phyloP scores from a whole-genome alignment of 2,888 invertebrate genomes.

The Acanthococcus lagerstroemiae region DNA sequence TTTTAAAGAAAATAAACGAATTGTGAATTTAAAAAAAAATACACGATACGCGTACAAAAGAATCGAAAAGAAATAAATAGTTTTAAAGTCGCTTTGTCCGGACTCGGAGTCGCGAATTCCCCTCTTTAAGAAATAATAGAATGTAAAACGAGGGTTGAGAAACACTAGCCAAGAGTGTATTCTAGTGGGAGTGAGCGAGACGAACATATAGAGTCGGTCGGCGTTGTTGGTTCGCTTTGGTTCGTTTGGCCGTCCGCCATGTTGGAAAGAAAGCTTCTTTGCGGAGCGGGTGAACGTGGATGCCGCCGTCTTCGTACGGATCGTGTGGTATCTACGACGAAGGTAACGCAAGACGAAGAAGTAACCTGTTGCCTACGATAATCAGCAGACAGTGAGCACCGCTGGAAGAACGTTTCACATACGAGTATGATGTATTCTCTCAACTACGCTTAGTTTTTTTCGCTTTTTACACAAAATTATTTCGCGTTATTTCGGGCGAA shows the following conservation, averaged over 20 bases:
- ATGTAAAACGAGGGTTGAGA: constrained; percentile 24
- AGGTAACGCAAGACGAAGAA: constrained; percentile 29
- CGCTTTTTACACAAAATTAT: background rate
- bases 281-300: constrained; percentile 28
- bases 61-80: background rate
- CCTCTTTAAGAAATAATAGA: background rate
- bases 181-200: constrained; percentile 26
- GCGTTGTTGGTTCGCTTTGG: constrained; percentile 28
- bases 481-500: background rate
- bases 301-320: constrained; percentile 23
- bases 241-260: constrained; percentile 28
- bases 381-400: constrained; percentile 28
- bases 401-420: constrained; percentile 23
- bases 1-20: background rate
- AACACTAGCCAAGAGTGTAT: constrained; percentile 13
- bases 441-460: constrained; percentile 8
- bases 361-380: constrained; percentile 26
- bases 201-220: constrained; percentile 3
- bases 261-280: constrained; percentile 29
- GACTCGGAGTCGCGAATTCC: no score
- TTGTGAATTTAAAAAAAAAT: no score
- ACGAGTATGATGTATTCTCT: background rate
- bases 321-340: constrained; percentile 28
- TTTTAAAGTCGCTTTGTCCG: no score
- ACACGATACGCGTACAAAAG: background rate